Base-by-base conservation (phyloP, 2,113 vertebrate species). In the Boulengerochromis microlepis region DNA sequence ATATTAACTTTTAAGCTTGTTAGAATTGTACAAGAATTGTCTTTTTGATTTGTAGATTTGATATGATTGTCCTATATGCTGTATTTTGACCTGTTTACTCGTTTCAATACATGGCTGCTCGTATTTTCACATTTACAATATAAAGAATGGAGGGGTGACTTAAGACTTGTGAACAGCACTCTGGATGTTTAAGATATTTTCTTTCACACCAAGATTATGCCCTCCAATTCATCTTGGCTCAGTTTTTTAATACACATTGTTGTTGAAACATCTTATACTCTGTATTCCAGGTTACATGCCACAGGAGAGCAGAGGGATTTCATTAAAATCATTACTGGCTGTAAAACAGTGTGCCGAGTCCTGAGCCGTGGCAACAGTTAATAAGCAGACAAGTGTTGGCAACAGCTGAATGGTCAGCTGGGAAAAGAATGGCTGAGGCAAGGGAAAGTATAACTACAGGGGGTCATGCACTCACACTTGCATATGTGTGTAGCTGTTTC, bases 361-460 rank as follows among this genome's bases (percentile, higher is more conserved):
- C 74, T 86, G 88, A 91, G 83, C 82, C 76, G 76, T 12, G 81
- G 90, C 93, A 93, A 90, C 93, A 94, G 94, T 94, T 93, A 93
- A 91, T 76, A 81, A 88, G 87, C 56, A 64, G 84, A 94, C 94
- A 96, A 94, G 91, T 95, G 94, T 94, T 95, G 88, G 89, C 86
- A 89, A 96, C 96, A 96, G 96, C 96, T 96, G 96, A 94, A 92
- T 13, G 66, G 89, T 95, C 96, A 96, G 95, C 95, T 95, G 96
- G 91, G 89, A 87, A 87, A 89, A 93, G 94, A 96, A 96, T 92
- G 93, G 94, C 95, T 94, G 95, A 96, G 93, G 59, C 85, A 50
- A 93, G 94, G 87, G 95, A 96, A 96, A 96, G 95, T 95, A 84
- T 84, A 94, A 78, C 85, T 87, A 82, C 9, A 74, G 89, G 87